These are phyloP conservation scores for Lagodon rhomboides DNA, from an alignment of 2,797 vertebrate species.

Conservation along the genomic window DNA sequence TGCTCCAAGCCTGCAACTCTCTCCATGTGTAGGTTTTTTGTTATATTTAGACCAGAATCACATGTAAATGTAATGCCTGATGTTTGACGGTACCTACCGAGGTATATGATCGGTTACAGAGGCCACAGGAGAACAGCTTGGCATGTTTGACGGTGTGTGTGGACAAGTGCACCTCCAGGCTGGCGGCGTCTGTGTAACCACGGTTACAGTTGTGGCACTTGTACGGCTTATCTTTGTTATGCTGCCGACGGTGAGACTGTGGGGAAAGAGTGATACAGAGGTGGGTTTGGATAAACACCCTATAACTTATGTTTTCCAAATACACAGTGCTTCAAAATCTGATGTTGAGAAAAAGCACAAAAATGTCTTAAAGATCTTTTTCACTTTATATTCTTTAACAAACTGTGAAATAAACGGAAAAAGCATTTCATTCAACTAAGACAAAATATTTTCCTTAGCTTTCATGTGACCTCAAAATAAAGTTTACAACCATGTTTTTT, in stretches of 20 bases:
- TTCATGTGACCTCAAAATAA: neutral
- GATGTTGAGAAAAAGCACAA: neutral
- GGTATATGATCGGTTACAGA: slow-evolving; percentile 97
- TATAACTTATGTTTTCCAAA: neutral
- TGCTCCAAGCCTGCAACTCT: neutral
- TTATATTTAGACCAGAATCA: neutral
- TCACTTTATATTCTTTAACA: neutral
- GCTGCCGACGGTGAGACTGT: slow-evolving; percentile 97
- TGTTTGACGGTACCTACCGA: slow-evolving; percentile 86
- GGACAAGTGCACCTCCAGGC: slow-evolving; percentile 95
- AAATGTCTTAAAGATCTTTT: neutral
- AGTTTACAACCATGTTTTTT: neutral
- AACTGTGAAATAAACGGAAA: neutral
- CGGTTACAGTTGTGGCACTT: slow-evolving; percentile 99
- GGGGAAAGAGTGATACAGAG: neutral
- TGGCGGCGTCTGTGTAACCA: slow-evolving; percentile 95
- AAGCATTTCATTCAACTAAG: neutral
- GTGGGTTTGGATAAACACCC: rapidly evolving
- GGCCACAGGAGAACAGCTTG: slow-evolving; percentile 97
- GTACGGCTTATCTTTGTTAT: slow-evolving; percentile 99
- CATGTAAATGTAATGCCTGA: neutral
- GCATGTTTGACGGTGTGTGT: slow-evolving; percentile 98
- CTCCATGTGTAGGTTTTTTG: neutral
- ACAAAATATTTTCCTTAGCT: neutral
- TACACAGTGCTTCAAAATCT: neutral